A percentile compares a stretch with the other conserved stretches of the same genome.
These are phyloP conservation scores for Proisotoma minuta DNA, from an alignment of 2,888 invertebrate genomes.

Conservation along the genomic window DNA sequence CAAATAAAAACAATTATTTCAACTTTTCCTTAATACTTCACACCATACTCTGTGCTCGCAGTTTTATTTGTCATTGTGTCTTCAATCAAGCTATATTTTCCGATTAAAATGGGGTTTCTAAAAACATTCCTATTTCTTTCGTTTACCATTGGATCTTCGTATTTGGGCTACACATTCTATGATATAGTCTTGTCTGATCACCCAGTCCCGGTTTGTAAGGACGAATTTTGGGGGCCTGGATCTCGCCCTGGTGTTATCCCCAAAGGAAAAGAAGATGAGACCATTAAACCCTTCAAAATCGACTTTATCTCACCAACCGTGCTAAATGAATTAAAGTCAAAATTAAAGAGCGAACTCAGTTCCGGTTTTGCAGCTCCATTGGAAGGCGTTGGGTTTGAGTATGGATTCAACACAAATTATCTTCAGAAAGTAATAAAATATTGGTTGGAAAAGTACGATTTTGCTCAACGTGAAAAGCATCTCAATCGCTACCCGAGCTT, in stretches of 20 bases:
- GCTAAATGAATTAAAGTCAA: constrained; percentile 53
- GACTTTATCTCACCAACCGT: constrained; percentile 59
- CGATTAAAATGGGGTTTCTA: background rate
- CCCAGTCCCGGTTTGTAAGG: constrained; percentile 17
- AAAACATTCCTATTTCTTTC: background rate
- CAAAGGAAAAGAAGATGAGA: constrained; percentile 52
- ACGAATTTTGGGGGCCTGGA: constrained; percentile 40
- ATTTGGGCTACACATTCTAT: background rate
- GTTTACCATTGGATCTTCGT: background rate
- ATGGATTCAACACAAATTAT: constrained; percentile 72
- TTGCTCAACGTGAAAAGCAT: constrained; percentile 62
- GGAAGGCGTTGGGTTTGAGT: constrained; percentile 63
- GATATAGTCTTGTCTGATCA: background rate
- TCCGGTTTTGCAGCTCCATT: constrained; percentile 48
- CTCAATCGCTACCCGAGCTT: constrained; percentile 73
- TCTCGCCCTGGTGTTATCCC: constrained; percentile 49
- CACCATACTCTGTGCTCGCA: no score
- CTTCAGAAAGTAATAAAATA: constrained; percentile 62
- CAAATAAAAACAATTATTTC: no score
- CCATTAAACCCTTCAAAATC: constrained; percentile 60
- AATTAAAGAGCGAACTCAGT: constrained; percentile 59
- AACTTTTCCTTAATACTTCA: no score
- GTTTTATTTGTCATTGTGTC: no score
- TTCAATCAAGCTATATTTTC: no score
- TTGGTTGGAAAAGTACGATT: constrained; percentile 74